These are phyloP conservation scores for Pitangus sulphuratus DNA, from an alignment of 2,797 vertebrate genomes.

Conservation along the genomic window DNA sequence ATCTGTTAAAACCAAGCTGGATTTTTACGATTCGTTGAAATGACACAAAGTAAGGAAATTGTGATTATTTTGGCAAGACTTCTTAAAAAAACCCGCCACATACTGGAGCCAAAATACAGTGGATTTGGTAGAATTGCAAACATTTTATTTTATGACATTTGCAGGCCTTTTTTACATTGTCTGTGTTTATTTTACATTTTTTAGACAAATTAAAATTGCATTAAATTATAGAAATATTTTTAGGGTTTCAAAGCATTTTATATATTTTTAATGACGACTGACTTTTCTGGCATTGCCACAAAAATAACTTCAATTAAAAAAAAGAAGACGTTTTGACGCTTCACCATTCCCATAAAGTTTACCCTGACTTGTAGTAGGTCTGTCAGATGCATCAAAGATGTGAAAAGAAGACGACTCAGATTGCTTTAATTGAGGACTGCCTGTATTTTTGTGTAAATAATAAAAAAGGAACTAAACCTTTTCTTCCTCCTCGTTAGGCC, in stretches of 20 bases:
- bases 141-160: conserved; percentile 35
- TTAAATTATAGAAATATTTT: background rate
- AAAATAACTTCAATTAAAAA: background rate
- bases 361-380: background rate
- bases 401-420: background rate
- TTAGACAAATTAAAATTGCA: background rate
- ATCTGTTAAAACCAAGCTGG: conserved; percentile 9
- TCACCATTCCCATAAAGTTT: background rate
- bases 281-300: background rate
- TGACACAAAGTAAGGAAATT: conserved; percentile 26
- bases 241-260: background rate
- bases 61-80: conserved; percentile 54
- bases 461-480: conserved; percentile 12
- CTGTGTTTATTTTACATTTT: background rate
- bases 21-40: background rate
- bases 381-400: background rate
- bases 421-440: conserved; percentile 23
- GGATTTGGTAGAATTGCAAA: background rate
- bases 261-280: background rate
- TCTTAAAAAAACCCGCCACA: background rate
- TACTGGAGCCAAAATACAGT: background rate
- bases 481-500: conserved; percentile 43
- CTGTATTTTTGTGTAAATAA: conserved; percentile 33
- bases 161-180: background rate
- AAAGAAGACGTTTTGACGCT: background rate